Evolutionary conservation across 2,888 invertebrate genomes (phyloP).

Genomic region (Phrixothrix hirtus): DNA sequence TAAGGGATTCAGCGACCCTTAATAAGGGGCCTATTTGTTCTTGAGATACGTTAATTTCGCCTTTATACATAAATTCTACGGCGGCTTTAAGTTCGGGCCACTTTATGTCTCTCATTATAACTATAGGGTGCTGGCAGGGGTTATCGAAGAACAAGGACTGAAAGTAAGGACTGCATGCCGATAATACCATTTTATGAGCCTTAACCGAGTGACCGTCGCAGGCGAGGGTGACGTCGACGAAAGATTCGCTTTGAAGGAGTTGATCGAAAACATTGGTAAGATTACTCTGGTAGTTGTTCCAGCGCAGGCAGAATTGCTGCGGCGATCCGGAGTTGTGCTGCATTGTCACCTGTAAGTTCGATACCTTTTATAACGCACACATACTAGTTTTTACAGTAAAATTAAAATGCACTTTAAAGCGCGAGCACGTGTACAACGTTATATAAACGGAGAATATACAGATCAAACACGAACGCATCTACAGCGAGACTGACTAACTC

Average conservation of each 20-base stretch:
- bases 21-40: slow-evolving; percentile 86
- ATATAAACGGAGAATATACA: slow-evolving; percentile 31
- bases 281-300: slow-evolving; percentile 93
- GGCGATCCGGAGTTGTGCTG: slow-evolving; percentile 63
- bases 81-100: slow-evolving; percentile 88
- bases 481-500: slow-evolving; percentile 44
- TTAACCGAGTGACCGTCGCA: slow-evolving; percentile 90
- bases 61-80: slow-evolving; percentile 94
- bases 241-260: slow-evolving; percentile 83
- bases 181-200: slow-evolving; percentile 91
- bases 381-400: slow-evolving; percentile 32
- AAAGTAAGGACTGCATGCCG: slow-evolving; percentile 93
- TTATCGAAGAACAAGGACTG: slow-evolving; percentile 88
- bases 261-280: slow-evolving; percentile 88
- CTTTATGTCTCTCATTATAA: slow-evolving; percentile 89
- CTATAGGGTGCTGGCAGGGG: slow-evolving; percentile 91
- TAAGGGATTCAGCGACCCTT: slow-evolving; percentile 83
- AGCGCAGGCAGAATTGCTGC: slow-evolving; percentile 88
- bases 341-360: slow-evolving; percentile 52
- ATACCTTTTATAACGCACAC: slow-evolving; percentile 42
- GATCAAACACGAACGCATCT: slow-evolving; percentile 40
- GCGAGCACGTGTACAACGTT: slow-evolving; percentile 45
- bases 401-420: slow-evolving; percentile 34
- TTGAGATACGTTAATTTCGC: slow-evolving; percentile 93
- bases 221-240: slow-evolving; percentile 89